phyloP scores from a whole-genome alignment of 30 jellyfish, hydroid and myxozoan genomes.

The Aurelia sp. region DNA sequence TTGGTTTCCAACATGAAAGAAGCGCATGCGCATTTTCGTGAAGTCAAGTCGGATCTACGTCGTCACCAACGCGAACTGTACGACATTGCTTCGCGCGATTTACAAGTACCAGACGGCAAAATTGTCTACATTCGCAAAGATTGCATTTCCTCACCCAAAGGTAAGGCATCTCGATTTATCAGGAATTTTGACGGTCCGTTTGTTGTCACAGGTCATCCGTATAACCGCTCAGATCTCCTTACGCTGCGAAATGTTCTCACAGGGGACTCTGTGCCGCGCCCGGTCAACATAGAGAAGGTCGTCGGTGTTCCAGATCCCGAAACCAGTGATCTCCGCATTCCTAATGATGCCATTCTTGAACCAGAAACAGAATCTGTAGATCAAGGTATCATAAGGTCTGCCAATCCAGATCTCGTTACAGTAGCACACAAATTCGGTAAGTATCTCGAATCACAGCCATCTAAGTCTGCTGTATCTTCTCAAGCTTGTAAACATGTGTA shows the following conservation, averaged over 20 bases:
- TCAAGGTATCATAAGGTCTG: too few relatives aligned
- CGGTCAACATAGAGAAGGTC: neutral
- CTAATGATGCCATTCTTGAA: neutral
- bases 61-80: slow-evolving; percentile 37
- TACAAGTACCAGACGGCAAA: slow-evolving; percentile 14
- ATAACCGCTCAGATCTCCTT: slow-evolving; percentile 5
- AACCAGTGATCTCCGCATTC: neutral
- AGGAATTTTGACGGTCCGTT: too few relatives aligned
- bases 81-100: slow-evolving; percentile 23
- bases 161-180: neutral
- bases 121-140: slow-evolving; percentile 16
- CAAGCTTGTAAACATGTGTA: neutral
- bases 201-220: slow-evolving; percentile 29
- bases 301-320: neutral
- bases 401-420: neutral
- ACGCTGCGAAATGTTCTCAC: slow-evolving; percentile 1
- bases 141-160: neutral
- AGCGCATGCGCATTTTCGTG: neutral
- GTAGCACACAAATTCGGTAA: neutral
- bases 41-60: slow-evolving; percentile 8
- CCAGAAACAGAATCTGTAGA: neutral
- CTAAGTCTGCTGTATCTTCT: neutral
- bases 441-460: neutral
- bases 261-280: neutral
- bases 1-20: neutral